Evolutionary conservation across 2,888 invertebrate genomes (phyloP).

Genomic region (Ichneumoninae sp.): DNA sequence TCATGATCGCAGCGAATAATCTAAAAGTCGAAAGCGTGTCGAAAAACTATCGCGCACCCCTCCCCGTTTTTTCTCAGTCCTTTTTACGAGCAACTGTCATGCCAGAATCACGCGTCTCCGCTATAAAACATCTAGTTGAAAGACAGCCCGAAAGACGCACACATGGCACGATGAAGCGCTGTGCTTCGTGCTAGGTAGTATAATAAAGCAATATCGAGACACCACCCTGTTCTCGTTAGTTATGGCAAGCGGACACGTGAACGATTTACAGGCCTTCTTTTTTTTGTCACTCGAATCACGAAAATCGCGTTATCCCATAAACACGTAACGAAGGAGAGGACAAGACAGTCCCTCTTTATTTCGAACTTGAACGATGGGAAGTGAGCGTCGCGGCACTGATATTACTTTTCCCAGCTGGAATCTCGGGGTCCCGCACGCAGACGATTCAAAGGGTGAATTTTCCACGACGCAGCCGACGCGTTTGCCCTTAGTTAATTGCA

Average conservation of each 20-base stretch:
- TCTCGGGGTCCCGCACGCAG: background rate
- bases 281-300: background rate
- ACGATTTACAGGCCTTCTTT: conserved; percentile 35
- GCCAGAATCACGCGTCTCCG: conserved; percentile 56
- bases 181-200: conserved; percentile 50
- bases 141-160: background rate
- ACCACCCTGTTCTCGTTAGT: conserved; percentile 48
- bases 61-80: conserved; percentile 11
- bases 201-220: conserved; percentile 66
- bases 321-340: background rate
- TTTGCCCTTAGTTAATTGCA: background rate
- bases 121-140: conserved; percentile 41
- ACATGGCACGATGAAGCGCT: conserved; percentile 3
- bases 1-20: conserved; percentile 49
- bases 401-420: background rate
- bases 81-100: conserved; percentile 59
- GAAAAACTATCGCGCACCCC: conserved; percentile 41
- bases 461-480: background rate
- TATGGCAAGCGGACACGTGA: conserved; percentile 61
- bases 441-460: background rate
- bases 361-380: background rate
- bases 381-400: too few species aligned
- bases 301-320: background rate
- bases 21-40: conserved; percentile 56
- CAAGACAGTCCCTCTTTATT: background rate